These are phyloP conservation scores for Athene cunicularia DNA, from an alignment of 2,113 vertebrate genomes.

Conservation along the genomic window DNA sequence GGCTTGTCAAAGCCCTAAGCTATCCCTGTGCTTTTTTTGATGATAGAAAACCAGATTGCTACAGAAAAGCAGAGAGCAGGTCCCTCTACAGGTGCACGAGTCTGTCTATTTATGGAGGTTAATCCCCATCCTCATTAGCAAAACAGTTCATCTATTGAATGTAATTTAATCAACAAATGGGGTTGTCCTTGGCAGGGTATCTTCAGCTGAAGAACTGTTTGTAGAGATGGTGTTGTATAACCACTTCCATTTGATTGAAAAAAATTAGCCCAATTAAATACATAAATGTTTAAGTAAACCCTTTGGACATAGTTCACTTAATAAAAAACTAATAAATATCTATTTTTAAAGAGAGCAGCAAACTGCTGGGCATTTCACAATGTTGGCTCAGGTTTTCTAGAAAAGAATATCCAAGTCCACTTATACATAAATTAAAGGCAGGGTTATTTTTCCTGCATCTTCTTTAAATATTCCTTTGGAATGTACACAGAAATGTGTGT, in stretches of 20 bases:
- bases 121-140: not conserved
- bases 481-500: not conserved
- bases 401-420: not conserved
- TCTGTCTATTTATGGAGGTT: not conserved
- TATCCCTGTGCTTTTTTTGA: not conserved
- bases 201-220: constrained; percentile 5
- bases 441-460: not conserved
- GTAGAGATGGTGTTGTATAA: not conserved
- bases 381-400: not conserved
- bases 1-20: not conserved
- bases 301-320: not conserved
- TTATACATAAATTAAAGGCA: not conserved
- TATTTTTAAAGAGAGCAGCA: not conserved
- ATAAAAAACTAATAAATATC: not conserved
- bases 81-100: not conserved
- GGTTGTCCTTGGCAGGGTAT: not conserved
- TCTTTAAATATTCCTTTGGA: not conserved
- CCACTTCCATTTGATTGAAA: not conserved
- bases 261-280: not conserved
- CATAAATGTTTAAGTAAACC: constrained; percentile 12
- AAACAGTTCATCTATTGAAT: not conserved
- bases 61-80: not conserved
- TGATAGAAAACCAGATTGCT: not conserved
- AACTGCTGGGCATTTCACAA: not conserved
- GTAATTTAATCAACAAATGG: constrained; percentile 25